Evolutionary conservation across 2,797 vertebrate genomes (phyloP).

Genomic region (Gymnopithys bicolor): DNA sequence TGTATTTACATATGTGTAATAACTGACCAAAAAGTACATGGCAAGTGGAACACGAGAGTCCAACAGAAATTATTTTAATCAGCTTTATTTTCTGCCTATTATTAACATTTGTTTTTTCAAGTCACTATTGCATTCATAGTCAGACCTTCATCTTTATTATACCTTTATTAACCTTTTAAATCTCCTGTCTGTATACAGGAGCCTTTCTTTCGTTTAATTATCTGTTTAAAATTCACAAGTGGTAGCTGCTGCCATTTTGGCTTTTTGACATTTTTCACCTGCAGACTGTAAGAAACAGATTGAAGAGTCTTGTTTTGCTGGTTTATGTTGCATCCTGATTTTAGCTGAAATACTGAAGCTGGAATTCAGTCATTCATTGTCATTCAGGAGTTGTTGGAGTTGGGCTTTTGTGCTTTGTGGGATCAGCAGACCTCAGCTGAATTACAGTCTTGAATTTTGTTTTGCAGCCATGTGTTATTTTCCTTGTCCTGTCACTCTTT

Average conservation of each 20-base stretch:
- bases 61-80: slow-evolving; percentile 18
- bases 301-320: slow-evolving; percentile 16
- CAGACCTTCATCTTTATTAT: slow-evolving; percentile 51
- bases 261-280: slow-evolving; percentile 64
- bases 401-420: slow-evolving; percentile 28
- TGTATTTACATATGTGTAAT: background rate
- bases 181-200: slow-evolving; percentile 21
- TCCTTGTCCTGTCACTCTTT: background rate
- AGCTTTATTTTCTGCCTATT: slow-evolving; percentile 6
- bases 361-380: slow-evolving; percentile 27
- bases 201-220: slow-evolving; percentile 41
- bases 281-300: slow-evolving; percentile 34
- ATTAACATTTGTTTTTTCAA: slow-evolving; percentile 33
- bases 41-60: background rate
- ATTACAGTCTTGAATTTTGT: slow-evolving; percentile 41
- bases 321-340: slow-evolving; percentile 40
- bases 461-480: slow-evolving; percentile 30
- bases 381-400: slow-evolving; percentile 44
- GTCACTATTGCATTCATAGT: background rate
- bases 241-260: slow-evolving; percentile 42
- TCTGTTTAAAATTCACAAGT: slow-evolving; percentile 59
- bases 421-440: slow-evolving; percentile 47
- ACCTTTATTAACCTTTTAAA: slow-evolving; percentile 68
- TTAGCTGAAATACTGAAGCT: slow-evolving; percentile 6
- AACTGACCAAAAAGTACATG: background rate